phyloP scores from a whole-genome alignment of 2,888 invertebrate genomes.

The Nymphalis c-album region DNA sequence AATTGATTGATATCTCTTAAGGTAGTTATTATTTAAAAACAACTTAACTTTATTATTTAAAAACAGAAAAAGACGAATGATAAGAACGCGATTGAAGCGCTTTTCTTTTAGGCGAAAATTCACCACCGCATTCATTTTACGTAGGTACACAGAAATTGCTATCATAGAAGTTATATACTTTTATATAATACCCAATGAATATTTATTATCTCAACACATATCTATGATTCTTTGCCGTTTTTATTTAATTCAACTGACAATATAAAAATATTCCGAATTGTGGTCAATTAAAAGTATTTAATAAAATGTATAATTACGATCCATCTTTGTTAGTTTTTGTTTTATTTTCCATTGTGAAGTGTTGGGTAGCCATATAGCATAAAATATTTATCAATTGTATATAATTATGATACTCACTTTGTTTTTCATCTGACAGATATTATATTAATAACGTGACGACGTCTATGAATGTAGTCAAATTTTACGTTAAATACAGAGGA shows the following conservation, averaged over 20 bases:
- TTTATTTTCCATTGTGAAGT: not conserved
- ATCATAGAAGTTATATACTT: too few species aligned
- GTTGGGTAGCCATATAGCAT: not conserved
- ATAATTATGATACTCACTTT: constrained; percentile 4
- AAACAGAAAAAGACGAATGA: not conserved
- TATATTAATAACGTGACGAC: too few species aligned
- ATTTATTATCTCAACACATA: too few species aligned
- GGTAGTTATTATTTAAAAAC: not conserved
- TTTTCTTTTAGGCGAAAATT: too few species aligned
- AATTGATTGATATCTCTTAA: not conserved
- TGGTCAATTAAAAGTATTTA: constrained; percentile 30
- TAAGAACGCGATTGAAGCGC: too few species aligned
- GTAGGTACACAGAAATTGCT: too few species aligned
- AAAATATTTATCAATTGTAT: constrained; percentile 2
- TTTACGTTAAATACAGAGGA: not conserved
- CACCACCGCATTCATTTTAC: too few species aligned
- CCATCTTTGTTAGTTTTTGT: not conserved
- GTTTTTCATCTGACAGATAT: not conserved
- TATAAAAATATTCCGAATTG: constrained; percentile 25
- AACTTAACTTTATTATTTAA: not conserved
- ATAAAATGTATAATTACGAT: constrained; percentile 13
- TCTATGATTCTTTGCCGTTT: too few species aligned
- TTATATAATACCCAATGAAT: too few species aligned
- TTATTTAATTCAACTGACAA: constrained; percentile 1
- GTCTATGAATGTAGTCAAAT: not conserved